Evolutionary conservation across 2,888 invertebrate genomes (phyloP).

Genomic region (Euphydryas editha): DNA sequence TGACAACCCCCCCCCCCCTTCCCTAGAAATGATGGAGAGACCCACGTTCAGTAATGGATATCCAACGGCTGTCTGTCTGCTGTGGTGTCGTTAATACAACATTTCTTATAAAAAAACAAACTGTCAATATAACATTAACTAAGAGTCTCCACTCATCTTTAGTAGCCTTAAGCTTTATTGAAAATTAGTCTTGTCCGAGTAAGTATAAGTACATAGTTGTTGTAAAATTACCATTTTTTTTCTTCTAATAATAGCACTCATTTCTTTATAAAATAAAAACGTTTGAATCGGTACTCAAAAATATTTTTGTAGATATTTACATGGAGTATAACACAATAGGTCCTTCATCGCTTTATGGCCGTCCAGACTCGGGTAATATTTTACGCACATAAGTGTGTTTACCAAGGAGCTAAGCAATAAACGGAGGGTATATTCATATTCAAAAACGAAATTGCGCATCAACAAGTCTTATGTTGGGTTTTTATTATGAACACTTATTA

Average conservation of each 20-base stretch:
- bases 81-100: too few relatives aligned
- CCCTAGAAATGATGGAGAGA: too few relatives aligned
- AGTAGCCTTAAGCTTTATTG: not conserved
- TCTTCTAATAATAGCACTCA: not conserved
- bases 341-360: conserved; percentile 28
- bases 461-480: not conserved
- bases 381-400: conserved; percentile 22
- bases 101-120: too few relatives aligned
- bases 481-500: not conserved
- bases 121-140: too few relatives aligned
- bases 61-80: too few relatives aligned
- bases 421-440: conserved; percentile 9
- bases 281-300: conserved; percentile 17
- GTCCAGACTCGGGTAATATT: conserved; percentile 37
- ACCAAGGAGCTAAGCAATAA: conserved; percentile 28
- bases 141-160: too few relatives aligned
- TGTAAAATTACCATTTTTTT: not conserved
- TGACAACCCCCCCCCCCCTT: too few relatives aligned
- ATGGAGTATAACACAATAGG: conserved; percentile 29
- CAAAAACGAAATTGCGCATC: conserved; percentile 3
- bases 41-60: too few relatives aligned
- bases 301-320: conserved; percentile 27
- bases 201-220: not conserved
- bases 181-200: not conserved
- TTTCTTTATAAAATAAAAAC: not conserved